Evolutionary conservation across 2,888 invertebrate species (phyloP), one percentile per base, ranked within the genome.

Genomic region (Entomobrya multifasciata): DNA sequence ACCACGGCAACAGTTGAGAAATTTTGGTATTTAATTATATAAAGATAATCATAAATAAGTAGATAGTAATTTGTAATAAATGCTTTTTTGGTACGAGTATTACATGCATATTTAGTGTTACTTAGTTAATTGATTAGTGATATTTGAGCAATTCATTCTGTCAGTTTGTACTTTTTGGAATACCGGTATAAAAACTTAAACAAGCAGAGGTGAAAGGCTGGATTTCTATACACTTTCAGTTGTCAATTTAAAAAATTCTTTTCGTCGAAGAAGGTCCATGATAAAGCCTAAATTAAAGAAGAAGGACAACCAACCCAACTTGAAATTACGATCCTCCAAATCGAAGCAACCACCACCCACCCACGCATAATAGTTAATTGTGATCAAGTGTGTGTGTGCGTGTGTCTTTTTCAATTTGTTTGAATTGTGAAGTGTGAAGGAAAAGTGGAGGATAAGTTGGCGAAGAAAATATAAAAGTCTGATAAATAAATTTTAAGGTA

Each of bases 21-120:
- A 15, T 11, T 30, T 65, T 65, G 36, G 36, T 65, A 65, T 65
- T 65, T 65, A 65, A 36, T 8, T 36, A 52, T 4, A 17, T n/a
- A 52, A 8, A n/a, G 52, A 52, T 52, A 15, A n/a, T n/a, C 17
- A 17, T 17, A 8, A 52, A n/a, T n/a, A n/a, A n/a, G n/a, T 3
- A 60, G 27, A 27, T 27, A 1, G 36, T 30, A n/a, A 65, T 15
- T n/a, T 8, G 15, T 15, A 15, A 36, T 15, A 17, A 65, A 36
- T 65, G 27, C n/a, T 47, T 70, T 70, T 67, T 70, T 70, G 20
- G 36, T 70, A 70, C 70, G 17, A 70, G 70, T 70, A 70, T 70
- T 70, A 70, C 17, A 36, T n/a, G n/a, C n/a, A n/a, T n/a, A 65
- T 30, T 55, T 17, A 65, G 5, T 17, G 17, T 17, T 52, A 52